phyloP scores from a whole-genome alignment of 2,797 vertebrate genomes.

The Pipistrellus nathusii region DNA sequence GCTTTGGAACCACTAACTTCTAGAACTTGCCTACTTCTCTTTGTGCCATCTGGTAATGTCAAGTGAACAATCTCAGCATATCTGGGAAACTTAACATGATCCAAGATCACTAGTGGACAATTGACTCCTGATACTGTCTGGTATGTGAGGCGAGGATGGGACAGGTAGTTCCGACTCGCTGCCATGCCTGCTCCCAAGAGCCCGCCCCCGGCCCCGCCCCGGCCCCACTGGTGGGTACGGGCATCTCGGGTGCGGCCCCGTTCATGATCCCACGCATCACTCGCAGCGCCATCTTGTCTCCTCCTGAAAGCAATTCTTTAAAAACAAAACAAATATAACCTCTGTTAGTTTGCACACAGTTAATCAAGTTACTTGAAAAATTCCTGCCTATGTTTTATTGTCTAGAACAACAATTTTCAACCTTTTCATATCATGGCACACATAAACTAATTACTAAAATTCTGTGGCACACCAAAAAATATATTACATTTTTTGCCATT shows the following conservation, averaged over 20 bases:
- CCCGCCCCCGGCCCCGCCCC: conserved; percentile 76
- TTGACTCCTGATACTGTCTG: conserved; percentile 96
- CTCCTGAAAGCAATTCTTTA: not conserved
- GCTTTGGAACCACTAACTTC: conserved; percentile 96
- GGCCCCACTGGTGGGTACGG: conserved; percentile 85
- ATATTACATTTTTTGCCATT: not conserved
- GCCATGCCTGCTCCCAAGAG: conserved; percentile 92
- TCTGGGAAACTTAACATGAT: conserved; percentile 96
- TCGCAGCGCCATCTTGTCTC: conserved; percentile 91
- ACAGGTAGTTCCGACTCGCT: conserved; percentile 91
- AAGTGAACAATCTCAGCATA: conserved; percentile 96
- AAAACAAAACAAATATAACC: not conserved
- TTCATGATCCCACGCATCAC: conserved; percentile 91
- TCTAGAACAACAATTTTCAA: not conserved
- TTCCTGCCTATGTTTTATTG: not conserved
- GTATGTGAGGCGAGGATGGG: conserved; percentile 95
- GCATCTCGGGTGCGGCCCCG: conserved; percentile 90
- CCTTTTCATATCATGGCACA: not conserved
- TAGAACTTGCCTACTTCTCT: conserved; percentile 94
- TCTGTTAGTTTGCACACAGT: not conserved
- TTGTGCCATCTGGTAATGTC: conserved; percentile 94
- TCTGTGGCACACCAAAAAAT: not conserved
- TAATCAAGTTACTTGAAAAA: not conserved
- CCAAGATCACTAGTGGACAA: conserved; percentile 95
- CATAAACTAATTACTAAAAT: not conserved